phyloP scores from a whole-genome alignment of 2,113 vertebrate species.

The Indicator indicator region DNA sequence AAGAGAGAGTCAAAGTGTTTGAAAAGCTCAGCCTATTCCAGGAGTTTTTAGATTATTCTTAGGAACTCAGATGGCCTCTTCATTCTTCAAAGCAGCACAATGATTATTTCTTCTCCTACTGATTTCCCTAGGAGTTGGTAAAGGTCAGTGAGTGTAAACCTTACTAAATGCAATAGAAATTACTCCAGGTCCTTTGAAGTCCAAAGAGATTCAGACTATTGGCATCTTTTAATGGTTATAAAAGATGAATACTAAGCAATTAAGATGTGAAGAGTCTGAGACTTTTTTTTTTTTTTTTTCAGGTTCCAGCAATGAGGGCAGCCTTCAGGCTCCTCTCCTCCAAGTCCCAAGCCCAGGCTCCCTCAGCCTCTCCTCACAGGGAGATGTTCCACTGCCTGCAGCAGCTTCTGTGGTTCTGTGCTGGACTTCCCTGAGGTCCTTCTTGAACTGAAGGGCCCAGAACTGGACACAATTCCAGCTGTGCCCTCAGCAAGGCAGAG shows the following conservation, averaged over 20 bases:
- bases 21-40: not conserved
- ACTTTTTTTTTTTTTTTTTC: rapidly evolving
- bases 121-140: not conserved
- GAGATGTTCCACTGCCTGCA: too few relatives aligned
- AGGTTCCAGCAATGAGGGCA: not conserved
- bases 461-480: too few relatives aligned
- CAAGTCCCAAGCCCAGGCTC: too few relatives aligned
- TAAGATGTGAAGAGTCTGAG: not conserved
- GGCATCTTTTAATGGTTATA: not conserved
- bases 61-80: not conserved
- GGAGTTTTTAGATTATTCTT: not conserved
- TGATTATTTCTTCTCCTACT: not conserved
- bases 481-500: too few relatives aligned
- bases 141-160: not conserved
- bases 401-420: too few relatives aligned
- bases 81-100: not conserved
- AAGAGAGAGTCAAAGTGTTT: not conserved
- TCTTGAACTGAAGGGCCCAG: too few relatives aligned
- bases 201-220: not conserved
- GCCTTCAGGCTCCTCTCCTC: too few relatives aligned
- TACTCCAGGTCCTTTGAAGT: not conserved
- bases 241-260: not conserved
- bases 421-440: too few relatives aligned
- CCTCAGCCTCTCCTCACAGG: too few relatives aligned
- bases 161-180: not conserved